Conservation (phyloP, 2,888 invertebrate species). For the Branchinecta sandiegonensis region DNA sequence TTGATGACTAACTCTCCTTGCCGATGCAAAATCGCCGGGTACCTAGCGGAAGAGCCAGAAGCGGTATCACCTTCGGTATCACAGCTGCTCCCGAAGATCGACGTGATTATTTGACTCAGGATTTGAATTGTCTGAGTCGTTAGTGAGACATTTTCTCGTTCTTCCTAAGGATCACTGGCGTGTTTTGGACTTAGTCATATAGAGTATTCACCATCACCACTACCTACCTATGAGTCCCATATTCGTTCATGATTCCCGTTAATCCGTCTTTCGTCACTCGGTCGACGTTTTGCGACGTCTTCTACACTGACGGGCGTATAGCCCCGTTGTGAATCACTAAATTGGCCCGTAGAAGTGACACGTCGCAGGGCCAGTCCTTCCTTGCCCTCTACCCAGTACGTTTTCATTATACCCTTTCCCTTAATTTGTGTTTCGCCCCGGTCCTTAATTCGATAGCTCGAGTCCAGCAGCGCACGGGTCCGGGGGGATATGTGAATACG, state of each 20-base stretch:
- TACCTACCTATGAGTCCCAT: too few relatives aligned
- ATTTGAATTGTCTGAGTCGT: too few relatives aligned
- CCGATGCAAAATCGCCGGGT: too few relatives aligned
- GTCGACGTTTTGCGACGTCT: conserved; percentile 46
- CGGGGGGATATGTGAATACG: conserved; percentile 87
- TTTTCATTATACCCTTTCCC: conserved; percentile 79
- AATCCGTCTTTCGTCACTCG: background rate
- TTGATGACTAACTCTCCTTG: too few relatives aligned
- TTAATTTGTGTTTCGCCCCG: conserved; percentile 76
- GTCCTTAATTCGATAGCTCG: conserved; percentile 56
- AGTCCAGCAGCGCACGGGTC: conserved; percentile 58
- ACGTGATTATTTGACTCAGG: too few relatives aligned
- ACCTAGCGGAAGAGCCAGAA: too few relatives aligned
- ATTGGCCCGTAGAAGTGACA: background rate
- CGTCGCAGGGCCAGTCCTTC: conserved; percentile 41
- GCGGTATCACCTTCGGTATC: too few relatives aligned
- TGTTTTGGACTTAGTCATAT: too few relatives aligned
- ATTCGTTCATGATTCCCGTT: background rate
- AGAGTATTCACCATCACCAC: too few relatives aligned
- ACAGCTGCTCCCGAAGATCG: too few relatives aligned
- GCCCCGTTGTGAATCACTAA: conserved; percentile 32
- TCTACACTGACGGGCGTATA: conserved; percentile 74
- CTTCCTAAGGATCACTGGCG: too few relatives aligned
- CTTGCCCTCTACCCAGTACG: conserved; percentile 66
- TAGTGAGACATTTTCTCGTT: too few relatives aligned